Percentiles rank a stretch among this genome's conserved stretches.
Conservation (phyloP, 2,888 invertebrate genomes). For the Microctonus brassicae region DNA sequence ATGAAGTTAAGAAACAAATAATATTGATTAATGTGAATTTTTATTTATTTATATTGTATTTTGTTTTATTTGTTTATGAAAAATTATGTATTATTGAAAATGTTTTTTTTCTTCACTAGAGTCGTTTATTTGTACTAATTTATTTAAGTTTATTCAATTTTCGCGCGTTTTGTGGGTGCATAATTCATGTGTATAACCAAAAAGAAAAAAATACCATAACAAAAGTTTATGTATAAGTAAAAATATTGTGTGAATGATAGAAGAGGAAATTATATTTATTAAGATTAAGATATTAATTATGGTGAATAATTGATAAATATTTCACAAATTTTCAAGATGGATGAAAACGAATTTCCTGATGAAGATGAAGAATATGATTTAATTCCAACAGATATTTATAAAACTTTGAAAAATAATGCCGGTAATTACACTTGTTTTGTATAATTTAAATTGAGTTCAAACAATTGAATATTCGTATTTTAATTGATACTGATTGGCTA, state of each 20-base stretch:
- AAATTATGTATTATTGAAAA: no score
- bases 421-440: constrained; percentile 44
- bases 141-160: not conserved
- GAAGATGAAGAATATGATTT: constrained; percentile 69
- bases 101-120: no score
- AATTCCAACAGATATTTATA: constrained; percentile 63
- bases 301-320: not conserved
- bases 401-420: constrained; percentile 64
- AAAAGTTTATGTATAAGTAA: not conserved
- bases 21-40: no score
- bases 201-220: no score
- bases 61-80: no score
- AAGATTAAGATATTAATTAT: no score
- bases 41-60: no score
- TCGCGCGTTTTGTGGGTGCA: not conserved
- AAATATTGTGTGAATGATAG: no score
- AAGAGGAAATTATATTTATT: no score
- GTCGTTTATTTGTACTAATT: no score
- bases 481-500: not conserved
- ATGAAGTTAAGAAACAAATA: no score
- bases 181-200: not conserved
- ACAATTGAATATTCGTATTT: no score
- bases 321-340: constrained; percentile 49
- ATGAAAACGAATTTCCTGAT: constrained; percentile 63
- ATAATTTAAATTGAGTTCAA: not conserved